A percentile compares a stretch with the other conserved stretches of the same genome.
Conservation (phyloP, 37 sponge, comb jelly and placozoan species). For the Mnemiopsis leidyi region DNA sequence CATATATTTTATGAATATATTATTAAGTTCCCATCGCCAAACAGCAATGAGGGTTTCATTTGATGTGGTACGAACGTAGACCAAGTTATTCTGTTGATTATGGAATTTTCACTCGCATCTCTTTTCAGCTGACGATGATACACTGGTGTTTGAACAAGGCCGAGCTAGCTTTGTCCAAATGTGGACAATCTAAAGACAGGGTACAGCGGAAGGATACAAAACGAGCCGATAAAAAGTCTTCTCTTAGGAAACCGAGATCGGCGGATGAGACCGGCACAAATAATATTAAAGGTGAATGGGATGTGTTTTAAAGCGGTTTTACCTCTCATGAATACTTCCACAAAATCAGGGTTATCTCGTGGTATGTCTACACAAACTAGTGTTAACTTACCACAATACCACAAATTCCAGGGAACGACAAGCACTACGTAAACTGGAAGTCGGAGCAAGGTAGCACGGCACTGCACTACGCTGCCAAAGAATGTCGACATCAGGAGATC, state of each 20-base stretch:
- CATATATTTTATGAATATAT: too few species aligned
- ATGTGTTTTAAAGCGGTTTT: too few species aligned
- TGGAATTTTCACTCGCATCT: too few species aligned
- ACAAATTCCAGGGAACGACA: neutral
- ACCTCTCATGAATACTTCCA: too few species aligned
- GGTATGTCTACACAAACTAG: too few species aligned
- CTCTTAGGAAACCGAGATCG: neutral
- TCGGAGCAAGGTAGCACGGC: constrained; percentile 49
- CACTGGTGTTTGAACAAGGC: neutral
- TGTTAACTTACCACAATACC: too few species aligned
- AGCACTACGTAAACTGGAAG: neutral
- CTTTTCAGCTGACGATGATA: neutral
- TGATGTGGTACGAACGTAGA: too few species aligned
- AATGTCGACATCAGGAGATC: neutral
- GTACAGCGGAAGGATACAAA: neutral
- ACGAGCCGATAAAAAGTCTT: neutral
- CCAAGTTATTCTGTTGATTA: too few species aligned
- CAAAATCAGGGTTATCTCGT: too few species aligned
- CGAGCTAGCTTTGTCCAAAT: neutral
- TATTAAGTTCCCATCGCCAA: too few species aligned
- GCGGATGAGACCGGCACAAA: neutral
- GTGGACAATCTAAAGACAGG: neutral
- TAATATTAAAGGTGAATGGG: too few species aligned
- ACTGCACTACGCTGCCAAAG: constrained; percentile 59
- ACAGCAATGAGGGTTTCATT: too few species aligned